Base-by-base conservation (phyloP, 2,888 invertebrate genomes). In the Ypsolopha sequella region DNA sequence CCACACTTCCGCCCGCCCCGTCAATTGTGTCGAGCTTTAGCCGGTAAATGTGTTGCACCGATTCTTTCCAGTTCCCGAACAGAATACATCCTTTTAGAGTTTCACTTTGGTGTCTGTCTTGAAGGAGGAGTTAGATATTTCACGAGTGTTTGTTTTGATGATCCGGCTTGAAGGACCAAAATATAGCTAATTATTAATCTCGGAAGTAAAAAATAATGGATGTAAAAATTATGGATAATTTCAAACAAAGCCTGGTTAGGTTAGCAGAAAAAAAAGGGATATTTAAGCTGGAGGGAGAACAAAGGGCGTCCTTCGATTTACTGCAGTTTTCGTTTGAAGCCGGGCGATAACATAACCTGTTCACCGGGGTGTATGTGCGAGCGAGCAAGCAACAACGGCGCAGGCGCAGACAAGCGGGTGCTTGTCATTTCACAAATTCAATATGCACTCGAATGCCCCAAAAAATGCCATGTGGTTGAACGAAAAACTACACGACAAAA, bases 1-100 rank as follows among this genome's bases (percentile, higher is more conserved):
- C 80, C 76, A 79, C 73, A 80, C 80, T 84, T 85, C 82, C 85
- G 84, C 80, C 78, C 79, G 67, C 73, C 76, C 76, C 74, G 73
- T 70, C 73, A 69, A 74, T 76, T 75, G 69, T 76, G 69, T 73
- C 63, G 68, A 74, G 68, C 76, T 78, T 71, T 70, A 73, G 64
- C 71, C 73, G 73, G 75, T 73, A 75, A 76, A 78, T 78, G 73
- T 73, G 69, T 70, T 76, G 64, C 68, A 73, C 62, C 63, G 63
- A 70, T 70, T 68, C 65, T 63, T 73, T 70, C 60, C 64, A 66
- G 62, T 65, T 64, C 63, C 68, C 66, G 62, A 65, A 53, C 63
- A 65, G 53, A 56, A 61, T 60, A 63, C 58, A n/a, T 11, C 41
- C 7, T 41, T 41, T n/a, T 7, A 41, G 7, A 41, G 8, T 45